Evolutionary conservation across 2,113 vertebrate genomes (phyloP).

Genomic region (Cyanistes caeruleus): DNA sequence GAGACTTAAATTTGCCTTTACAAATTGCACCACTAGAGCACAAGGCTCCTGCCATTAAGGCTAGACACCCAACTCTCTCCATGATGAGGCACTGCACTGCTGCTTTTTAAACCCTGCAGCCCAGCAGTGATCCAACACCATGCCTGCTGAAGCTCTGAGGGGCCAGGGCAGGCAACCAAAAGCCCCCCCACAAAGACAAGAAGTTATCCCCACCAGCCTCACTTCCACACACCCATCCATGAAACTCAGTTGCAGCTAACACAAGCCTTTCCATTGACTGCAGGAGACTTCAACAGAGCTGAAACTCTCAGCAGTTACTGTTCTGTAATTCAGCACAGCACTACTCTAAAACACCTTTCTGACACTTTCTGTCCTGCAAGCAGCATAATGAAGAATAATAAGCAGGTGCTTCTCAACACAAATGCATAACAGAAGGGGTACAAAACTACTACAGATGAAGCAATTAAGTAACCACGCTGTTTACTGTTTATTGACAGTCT

Average conservation of each 20-base stretch:
- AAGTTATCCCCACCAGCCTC: not conserved
- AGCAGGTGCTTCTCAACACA: conserved; percentile 5
- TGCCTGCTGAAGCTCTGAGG: not conserved
- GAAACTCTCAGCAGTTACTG: not conserved
- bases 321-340: not conserved
- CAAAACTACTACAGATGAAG: not conserved
- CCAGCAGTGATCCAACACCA: fast-evolving
- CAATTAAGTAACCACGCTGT: not conserved
- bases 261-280: fast-evolving
- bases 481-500: not conserved
- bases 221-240: fast-evolving
- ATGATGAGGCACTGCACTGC: not conserved
- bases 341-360: not conserved
- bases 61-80: fast-evolving
- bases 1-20: fast-evolving
- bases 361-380: not conserved
- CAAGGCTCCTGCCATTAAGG: fast-evolving
- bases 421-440: not conserved
- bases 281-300: not conserved
- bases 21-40: fast-evolving
- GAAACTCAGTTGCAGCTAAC: fast-evolving
- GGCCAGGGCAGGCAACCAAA: not conserved
- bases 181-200: not conserved
- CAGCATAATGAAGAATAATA: not conserved
- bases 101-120: not conserved